A percentile compares a stretch with the other conserved stretches of the same genome.
These are phyloP conservation scores for Brachypteracias leptosomus DNA, from an alignment of 2,113 vertebrate genomes.

Conservation along the genomic window DNA sequence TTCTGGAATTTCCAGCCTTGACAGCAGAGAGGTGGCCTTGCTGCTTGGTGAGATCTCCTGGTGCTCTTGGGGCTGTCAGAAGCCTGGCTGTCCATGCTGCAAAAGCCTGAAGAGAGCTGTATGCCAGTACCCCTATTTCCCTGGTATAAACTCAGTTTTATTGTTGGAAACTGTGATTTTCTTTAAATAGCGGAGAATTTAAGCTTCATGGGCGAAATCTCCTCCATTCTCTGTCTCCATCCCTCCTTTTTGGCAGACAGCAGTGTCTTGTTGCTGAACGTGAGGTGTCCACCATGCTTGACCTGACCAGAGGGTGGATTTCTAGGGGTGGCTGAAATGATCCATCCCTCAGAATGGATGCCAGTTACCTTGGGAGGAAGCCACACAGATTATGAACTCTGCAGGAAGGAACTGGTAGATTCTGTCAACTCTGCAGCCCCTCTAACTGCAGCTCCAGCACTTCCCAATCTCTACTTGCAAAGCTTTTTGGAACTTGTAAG, in stretches of 20 bases:
- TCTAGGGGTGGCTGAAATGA: neutral
- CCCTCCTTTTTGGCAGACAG: neutral
- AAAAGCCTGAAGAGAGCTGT: neutral
- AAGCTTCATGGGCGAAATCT: too few species aligned
- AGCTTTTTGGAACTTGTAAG: slow-evolving; percentile 38
- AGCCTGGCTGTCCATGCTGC: neutral
- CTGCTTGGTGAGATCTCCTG: neutral
- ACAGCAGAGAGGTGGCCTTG: neutral
- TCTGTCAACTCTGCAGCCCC: neutral
- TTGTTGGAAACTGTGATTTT: neutral
- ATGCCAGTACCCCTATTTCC: neutral
- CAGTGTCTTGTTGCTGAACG: neutral
- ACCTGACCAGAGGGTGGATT: neutral
- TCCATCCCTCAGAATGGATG: neutral
- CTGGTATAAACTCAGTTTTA: neutral
- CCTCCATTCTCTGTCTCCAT: neutral
- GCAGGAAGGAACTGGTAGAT: slow-evolving; percentile 5
- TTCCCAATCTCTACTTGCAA: slow-evolving; percentile 3
- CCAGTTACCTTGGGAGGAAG: neutral
- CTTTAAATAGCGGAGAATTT: neutral
- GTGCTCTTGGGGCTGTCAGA: neutral
- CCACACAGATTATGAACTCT: neutral
- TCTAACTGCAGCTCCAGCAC: neutral
- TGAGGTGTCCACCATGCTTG: fast-evolving
- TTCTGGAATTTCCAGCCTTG: neutral